A percentile compares a stretch with the other conserved stretches of the same genome.
phyloP scores from a whole-genome alignment of 2,113 vertebrate species.

The Piaya cayana region DNA sequence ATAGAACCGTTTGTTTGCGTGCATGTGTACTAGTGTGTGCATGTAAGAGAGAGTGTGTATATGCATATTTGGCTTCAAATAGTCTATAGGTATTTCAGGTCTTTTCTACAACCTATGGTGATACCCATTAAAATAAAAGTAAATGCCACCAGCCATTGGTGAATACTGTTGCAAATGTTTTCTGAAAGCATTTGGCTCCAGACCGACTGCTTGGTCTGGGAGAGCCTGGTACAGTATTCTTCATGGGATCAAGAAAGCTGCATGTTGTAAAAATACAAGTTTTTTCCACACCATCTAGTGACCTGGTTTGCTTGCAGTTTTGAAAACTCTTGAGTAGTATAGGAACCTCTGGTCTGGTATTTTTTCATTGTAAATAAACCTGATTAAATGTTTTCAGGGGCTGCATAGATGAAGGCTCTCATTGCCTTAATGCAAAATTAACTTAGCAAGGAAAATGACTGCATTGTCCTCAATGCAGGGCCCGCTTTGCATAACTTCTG shows the following conservation, averaged over 20 bases:
- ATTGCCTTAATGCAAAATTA: conserved; percentile 19
- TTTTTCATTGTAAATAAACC: conserved; percentile 7
- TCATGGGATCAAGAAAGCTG: background rate
- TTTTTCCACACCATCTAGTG: background rate
- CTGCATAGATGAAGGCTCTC: conserved; percentile 10
- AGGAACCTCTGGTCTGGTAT: conserved; percentile 10
- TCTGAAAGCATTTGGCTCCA: conserved; percentile 24
- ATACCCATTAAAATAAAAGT: background rate
- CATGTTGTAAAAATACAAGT: background rate
- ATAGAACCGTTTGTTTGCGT: conserved; percentile 14
- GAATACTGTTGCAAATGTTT: conserved; percentile 23
- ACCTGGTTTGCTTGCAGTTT: background rate
- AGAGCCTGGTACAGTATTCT: background rate
- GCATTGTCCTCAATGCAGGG: conserved; percentile 41
- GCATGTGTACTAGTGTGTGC: background rate
- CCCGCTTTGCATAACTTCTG: conserved; percentile 36
- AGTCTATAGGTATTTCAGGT: background rate
- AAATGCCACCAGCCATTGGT: background rate
- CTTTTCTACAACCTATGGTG: background rate
- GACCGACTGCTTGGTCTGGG: background rate
- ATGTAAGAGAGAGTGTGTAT: background rate
- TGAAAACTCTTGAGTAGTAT: background rate
- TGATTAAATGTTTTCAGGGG: background rate
- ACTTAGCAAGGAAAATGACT: conserved; percentile 23
- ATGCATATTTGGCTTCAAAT: background rate